Evolutionary conservation across 2,888 invertebrate genomes (phyloP).

Genomic region (Nomada goodeniana): DNA sequence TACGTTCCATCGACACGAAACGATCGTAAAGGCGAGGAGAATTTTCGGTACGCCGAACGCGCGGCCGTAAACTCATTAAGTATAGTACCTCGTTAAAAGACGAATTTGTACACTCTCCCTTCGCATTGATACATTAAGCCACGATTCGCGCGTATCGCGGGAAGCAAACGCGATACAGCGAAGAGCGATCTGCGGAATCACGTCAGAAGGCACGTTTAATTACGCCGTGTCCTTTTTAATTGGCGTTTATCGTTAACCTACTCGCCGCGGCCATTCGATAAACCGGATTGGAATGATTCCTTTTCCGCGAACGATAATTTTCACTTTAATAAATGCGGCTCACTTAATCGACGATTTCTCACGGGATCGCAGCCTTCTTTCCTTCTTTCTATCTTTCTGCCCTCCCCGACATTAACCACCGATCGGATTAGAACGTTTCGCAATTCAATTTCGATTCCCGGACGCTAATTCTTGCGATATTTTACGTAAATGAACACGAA

Average conservation of each 20-base stretch:
- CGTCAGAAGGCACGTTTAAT: conserved; percentile 25
- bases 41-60: conserved; percentile 20
- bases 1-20: conserved; percentile 3
- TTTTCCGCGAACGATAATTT: conserved; percentile 14
- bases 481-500: conserved; percentile 8
- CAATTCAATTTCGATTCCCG: conserved; percentile 22
- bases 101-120: conserved; percentile 2
- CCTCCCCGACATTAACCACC: background rate
- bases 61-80: conserved; percentile 34
- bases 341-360: conserved; percentile 30
- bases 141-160: conserved; percentile 1
- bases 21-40: conserved; percentile 51
- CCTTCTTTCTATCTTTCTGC: background rate
- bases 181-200: conserved; percentile 18
- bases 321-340: conserved; percentile 5
- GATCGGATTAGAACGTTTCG: conserved; percentile 8
- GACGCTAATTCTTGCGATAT: conserved; percentile 7
- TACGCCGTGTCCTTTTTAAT: conserved; percentile 35
- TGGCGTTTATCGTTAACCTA: conserved; percentile 37
- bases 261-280: conserved; percentile 3
- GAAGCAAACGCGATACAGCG: conserved; percentile 9
- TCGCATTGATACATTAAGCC: conserved; percentile 30
- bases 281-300: conserved; percentile 4
- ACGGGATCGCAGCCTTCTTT: conserved; percentile 8
- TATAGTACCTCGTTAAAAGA: conserved; percentile 37